Conservation (phyloP, 2,113 vertebrate genomes). For the Nothocercus nigrocapillus region DNA sequence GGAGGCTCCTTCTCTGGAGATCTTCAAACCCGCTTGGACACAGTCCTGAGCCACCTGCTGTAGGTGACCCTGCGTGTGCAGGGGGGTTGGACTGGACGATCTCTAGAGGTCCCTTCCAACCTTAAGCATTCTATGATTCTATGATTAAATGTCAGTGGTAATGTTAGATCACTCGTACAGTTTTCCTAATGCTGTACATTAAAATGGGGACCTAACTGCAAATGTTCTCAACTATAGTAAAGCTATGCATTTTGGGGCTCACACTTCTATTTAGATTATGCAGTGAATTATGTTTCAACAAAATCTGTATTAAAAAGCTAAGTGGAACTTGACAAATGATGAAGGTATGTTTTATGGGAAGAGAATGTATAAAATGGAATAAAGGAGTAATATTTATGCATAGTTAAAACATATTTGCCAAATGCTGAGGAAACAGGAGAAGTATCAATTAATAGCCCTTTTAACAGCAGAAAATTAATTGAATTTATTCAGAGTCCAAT, state of each 20-base stretch:
- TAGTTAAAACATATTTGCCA: slow-evolving; percentile 57
- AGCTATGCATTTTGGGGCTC: background rate
- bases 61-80: too few species aligned
- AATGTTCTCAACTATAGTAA: background rate
- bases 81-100: too few species aligned
- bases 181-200: background rate
- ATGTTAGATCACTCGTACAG: background rate
- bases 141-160: background rate
- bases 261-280: background rate
- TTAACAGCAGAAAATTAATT: slow-evolving; percentile 51
- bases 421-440: background rate
- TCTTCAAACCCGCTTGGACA: too few species aligned
- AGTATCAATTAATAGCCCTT: slow-evolving; percentile 25
- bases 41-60: too few species aligned
- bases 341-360: slow-evolving; percentile 12
- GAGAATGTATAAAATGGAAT: slow-evolving; percentile 23
- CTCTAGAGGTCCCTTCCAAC: too few species aligned
- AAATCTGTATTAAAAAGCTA: slow-evolving; percentile 3
- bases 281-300: background rate
- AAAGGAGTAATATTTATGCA: slow-evolving; percentile 47
- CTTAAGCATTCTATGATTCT: too few species aligned
- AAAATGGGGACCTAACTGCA: background rate
- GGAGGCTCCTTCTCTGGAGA: too few species aligned
- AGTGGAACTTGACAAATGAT: slow-evolving; percentile 37
- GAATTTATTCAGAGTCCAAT: slow-evolving; percentile 48